A percentile compares a stretch with the other conserved stretches of the same genome.
Conservation (phyloP, 2,888 invertebrate species). For the Xylocampa areola region DNA sequence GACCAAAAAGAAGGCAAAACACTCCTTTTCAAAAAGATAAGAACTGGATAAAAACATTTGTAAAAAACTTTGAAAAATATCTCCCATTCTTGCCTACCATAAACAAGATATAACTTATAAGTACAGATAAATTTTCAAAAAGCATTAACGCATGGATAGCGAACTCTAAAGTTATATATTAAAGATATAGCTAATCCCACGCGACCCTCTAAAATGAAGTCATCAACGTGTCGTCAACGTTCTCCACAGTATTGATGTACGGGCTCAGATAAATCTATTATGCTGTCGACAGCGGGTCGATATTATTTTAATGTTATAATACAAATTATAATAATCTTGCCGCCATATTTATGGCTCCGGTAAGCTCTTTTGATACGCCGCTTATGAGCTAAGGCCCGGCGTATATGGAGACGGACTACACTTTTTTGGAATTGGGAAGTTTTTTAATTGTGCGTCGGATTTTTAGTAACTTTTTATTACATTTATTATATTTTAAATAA, state of each 20-base stretch:
- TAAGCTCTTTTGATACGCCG: conserved; percentile 87
- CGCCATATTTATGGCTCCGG: conserved; percentile 84
- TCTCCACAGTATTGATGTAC: conserved; percentile 68
- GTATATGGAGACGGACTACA: conserved; percentile 28
- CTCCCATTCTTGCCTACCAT: too few species aligned
- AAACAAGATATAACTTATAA: too few species aligned
- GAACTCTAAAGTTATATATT: too few species aligned
- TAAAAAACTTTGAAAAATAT: too few species aligned
- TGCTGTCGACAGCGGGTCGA: conserved; percentile 74
- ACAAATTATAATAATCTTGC: conserved; percentile 87
- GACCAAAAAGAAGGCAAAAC: too few species aligned
- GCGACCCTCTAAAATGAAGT: conserved; percentile 6
- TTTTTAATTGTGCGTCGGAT: too few species aligned
- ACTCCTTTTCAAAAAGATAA: too few species aligned
- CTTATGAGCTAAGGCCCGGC: conserved; percentile 67
- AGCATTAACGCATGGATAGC: too few species aligned
- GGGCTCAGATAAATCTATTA: conserved; percentile 85
- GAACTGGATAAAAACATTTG: too few species aligned
- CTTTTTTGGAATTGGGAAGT: conserved; percentile 1
- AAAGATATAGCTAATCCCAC: background rate
- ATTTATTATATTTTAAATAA: too few species aligned
- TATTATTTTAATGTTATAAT: conserved; percentile 88
- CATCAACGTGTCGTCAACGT: conserved; percentile 16
- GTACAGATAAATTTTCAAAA: too few species aligned
- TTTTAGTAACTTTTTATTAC: too few species aligned